These are phyloP conservation scores for Manacus vitellinus DNA, from an alignment of 2,113 vertebrate genomes.

Conservation along the genomic window DNA sequence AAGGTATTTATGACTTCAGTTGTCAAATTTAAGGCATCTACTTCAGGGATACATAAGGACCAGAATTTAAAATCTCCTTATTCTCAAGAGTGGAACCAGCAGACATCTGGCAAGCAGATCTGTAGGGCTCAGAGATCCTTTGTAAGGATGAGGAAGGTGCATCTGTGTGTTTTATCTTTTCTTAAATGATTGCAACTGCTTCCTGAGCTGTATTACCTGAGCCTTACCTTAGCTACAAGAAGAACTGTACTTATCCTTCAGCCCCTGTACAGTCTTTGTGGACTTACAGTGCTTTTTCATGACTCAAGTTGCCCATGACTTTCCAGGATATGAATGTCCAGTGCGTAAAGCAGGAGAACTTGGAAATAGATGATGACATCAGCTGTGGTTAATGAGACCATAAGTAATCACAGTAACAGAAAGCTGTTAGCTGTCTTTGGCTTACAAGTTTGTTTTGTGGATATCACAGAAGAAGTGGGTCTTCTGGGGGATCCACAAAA, in stretches of 20 bases:
- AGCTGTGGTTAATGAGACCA: not conserved
- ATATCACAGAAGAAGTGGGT: not conserved
- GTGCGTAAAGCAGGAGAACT: not conserved
- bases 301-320: not conserved
- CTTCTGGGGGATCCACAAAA: not conserved
- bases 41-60: not conserved
- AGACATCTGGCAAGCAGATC: not conserved
- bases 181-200: not conserved
- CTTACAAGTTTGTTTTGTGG: not conserved
- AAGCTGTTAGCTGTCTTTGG: not conserved
- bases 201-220: not conserved
- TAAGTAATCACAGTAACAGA: not conserved
- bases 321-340: not conserved
- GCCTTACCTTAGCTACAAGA: not conserved
- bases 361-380: not conserved
- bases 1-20: slow-evolving; percentile 76
- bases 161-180: not conserved
- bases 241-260: not conserved
- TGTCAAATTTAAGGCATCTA: not conserved
- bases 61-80: not conserved
- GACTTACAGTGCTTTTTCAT: not conserved
- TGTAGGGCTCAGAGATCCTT: not conserved
- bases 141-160: not conserved
- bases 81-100: not conserved
- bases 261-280: not conserved